A percentile compares a stretch with the other conserved stretches of the same genome.
Conservation (phyloP, 2,888 invertebrate species). For the Nycteola revayana region DNA sequence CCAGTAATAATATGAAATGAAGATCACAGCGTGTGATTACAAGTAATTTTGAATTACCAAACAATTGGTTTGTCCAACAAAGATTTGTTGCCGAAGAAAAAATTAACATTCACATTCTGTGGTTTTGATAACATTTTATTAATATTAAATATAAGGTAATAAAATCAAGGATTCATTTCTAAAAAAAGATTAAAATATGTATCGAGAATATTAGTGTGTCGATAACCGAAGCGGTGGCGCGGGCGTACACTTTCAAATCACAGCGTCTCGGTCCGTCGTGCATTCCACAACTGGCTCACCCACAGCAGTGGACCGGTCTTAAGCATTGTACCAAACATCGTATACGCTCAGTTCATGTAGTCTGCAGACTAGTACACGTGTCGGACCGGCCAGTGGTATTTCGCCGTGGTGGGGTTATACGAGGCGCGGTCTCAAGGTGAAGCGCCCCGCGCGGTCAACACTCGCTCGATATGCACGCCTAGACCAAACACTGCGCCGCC, state of each 20-base stretch:
- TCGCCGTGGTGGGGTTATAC: constrained; percentile 55
- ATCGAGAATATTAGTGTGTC: constrained; percentile 49
- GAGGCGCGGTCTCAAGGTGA: constrained; percentile 78
- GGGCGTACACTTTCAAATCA: constrained; percentile 73
- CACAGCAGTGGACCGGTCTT: constrained; percentile 78
- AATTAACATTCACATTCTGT: constrained; percentile 35
- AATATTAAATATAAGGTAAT: constrained; percentile 8
- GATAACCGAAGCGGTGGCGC: constrained; percentile 45
- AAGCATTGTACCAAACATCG: constrained; percentile 28
- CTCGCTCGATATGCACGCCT: constrained; percentile 66
- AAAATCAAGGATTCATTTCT: constrained; percentile 24
- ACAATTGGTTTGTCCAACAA: constrained; percentile 46
- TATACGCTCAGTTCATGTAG: constrained; percentile 57
- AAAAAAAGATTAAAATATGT: constrained; percentile 28
- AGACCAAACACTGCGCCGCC: constrained; percentile 72
- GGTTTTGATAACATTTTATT: constrained; percentile 20
- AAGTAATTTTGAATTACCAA: constrained; percentile 56
- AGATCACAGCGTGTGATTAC: constrained; percentile 52
- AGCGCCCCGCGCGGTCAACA: constrained; percentile 76
- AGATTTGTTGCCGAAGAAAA: too few relatives aligned
- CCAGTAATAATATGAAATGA: constrained; percentile 48
- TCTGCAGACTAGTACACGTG: constrained; percentile 40
- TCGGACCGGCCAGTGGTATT: constrained; percentile 41
- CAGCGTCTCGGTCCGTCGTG: constrained; percentile 65
- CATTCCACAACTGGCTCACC: constrained; percentile 81